Base-by-base conservation (phyloP, 2,888 invertebrate species). In the Subacronicta megacephala region DNA sequence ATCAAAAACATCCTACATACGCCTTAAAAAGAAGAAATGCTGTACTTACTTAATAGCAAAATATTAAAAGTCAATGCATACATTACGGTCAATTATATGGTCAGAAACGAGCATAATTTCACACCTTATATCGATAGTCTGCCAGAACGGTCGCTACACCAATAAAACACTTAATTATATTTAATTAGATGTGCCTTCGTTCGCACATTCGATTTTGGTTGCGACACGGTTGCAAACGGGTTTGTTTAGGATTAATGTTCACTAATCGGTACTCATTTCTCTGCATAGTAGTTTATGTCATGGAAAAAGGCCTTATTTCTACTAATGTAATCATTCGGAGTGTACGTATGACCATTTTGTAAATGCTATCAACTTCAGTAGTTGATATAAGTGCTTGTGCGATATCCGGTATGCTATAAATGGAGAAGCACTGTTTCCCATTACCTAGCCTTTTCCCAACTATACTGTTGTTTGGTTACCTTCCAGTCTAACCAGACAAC, bases 81-180 rank as follows among this genome's bases (percentile, higher is more conserved):
- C 51, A 47, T 52, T 50, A 55, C 13, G 36, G 23, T 13, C 67
- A 66, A 71, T 68, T 66, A 66, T 47, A 66, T 42, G 49, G 49
- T 63, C 69, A 37, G 43, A 62, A 46, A 23, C 37, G 16, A 50
- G 40, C 50, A 70, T 51, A 62, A 65, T 62, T 74, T 70, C 41
- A 50, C 74, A 72, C 66, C 62, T 71, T 60, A 71, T 70, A 67
- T 46, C 58, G 52, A 33, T 40, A 37, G 36, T 29, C 18, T 50
- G 36, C 42, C 46, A 50, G 58, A 52, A 64, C 47, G 45, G n/a
- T 23, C 17, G 57, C 52, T 38, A 58, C 44, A 45, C 44, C 31
- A 59, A 69, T 74, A 67, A 64, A 77, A 63, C 45, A 68, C 67
- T 57, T 75, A 77, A 72, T 77, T 75, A 63, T 71, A 51, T 62